Base-by-base conservation (phyloP, 2,113 vertebrate genomes). In the Laticauda laticaudata region DNA sequence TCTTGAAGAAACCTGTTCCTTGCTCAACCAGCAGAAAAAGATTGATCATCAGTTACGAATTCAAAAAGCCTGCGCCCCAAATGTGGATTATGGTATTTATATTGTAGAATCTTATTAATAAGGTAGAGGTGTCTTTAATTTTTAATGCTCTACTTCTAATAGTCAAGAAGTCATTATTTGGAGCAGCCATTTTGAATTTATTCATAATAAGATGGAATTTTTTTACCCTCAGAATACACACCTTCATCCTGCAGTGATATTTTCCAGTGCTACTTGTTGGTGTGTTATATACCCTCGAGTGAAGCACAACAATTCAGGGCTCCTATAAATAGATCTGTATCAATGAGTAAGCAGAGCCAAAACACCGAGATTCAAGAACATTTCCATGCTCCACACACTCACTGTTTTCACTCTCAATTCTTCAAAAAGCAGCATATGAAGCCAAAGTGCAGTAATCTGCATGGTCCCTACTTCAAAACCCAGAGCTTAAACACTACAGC, bases 1-100 rank as follows among this genome's bases (percentile, higher is more conserved):
- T 75, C 56, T 18, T 18, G 0, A 93, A 99, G 98, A 98, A 96
- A 98, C 97, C 92, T 99, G 98, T 96, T 98, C 98, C 93, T 93
- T 98, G 92, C 97, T 97, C 94, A 98, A 97, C 12, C 97, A 96
- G 0, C 75, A 96, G 0, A 96, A 61, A 0, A 0, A 61, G 57
- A 92, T 92, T 26, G 92, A 95, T 18, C 5, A n/a, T 4, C 26
- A 91, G 0, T 9, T 81, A 0, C 97, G 98, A 11, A 91, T 95
- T 5, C 89, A 89, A 0, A 97, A 95, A 88, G 96, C 97, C 18
- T 99, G 98, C 21, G 96, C 97, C n/a, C 95, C 93, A 0, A 95
- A 95, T 2, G 93, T 94, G 1, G 97, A 96, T 95, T 98, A 97
- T 0, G 97, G 97, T 98, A 94, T 91, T 90, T 85, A 69, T 9